Conservation (phyloP, 2,888 invertebrate genomes). For the Scaptomyza cyrtandrae region DNA sequence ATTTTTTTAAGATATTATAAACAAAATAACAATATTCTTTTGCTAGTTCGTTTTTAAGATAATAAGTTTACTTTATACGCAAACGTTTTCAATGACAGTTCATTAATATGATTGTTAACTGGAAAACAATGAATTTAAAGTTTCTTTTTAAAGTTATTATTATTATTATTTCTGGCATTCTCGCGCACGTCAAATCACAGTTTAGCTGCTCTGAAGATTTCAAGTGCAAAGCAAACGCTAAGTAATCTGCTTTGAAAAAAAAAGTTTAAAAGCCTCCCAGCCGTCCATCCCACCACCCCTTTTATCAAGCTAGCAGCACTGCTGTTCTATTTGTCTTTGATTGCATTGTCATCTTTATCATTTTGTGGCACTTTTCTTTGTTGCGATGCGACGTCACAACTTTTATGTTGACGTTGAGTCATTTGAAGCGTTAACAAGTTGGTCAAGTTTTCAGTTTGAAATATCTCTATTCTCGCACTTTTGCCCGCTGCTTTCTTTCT, state of each 20-base stretch:
- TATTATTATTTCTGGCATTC: constrained; percentile 1
- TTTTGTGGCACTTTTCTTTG: constrained; percentile 24
- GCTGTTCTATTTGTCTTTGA: constrained; percentile 41
- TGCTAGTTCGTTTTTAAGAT: no score
- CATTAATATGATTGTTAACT: no score
- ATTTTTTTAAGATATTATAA: no score
- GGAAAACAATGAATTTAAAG: no score
- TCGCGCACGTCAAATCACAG: constrained; percentile 19
- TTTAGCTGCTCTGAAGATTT: constrained; percentile 15
- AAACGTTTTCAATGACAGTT: no score
- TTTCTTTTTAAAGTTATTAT: neutral
- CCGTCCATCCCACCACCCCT: no score
- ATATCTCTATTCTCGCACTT: constrained; percentile 2
- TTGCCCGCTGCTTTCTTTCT: constrained; percentile 2
- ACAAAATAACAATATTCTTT: no score
- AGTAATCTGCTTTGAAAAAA: constrained; percentile 42
- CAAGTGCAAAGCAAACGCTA: constrained; percentile 41
- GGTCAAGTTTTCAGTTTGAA: constrained; percentile 37
- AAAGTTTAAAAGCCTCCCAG: constrained; percentile 30
- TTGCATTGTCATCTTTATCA: constrained; percentile 38
- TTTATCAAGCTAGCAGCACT: neutral
- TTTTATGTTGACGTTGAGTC: constrained; percentile 23
- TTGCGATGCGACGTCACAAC: neutral
- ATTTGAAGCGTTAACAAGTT: constrained; percentile 59
- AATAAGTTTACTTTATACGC: no score